Base-by-base conservation (phyloP, 2,797 vertebrate species). In the Dallia pectoralis region DNA sequence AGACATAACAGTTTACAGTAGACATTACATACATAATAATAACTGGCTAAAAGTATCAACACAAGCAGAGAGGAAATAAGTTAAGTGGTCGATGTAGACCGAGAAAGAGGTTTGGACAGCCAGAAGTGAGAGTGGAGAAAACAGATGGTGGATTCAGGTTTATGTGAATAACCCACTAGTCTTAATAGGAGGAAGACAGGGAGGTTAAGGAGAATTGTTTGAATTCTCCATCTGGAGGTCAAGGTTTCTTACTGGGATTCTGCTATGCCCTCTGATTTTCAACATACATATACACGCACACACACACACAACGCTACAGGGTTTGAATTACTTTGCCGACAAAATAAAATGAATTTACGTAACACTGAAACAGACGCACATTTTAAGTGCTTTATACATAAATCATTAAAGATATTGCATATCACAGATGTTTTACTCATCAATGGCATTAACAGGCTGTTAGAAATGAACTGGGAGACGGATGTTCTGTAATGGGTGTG, bases 191-290 rank as follows among this genome's bases (percentile, higher is more conserved):
- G n/a, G 51, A 56, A 48, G 49, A 71, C 49, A 69, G 44, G 69
- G 15, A 51, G 67, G 67, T 74, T 56, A 76, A 47, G 64, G 75
- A 75, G 32, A 67, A 19, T 16, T 64, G 56, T 74, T 47, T 75
- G 71, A 56, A 30, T 32, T 75, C 71, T 78, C 74, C 81, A 85
- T 84, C 77, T 88, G 83, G 73, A 73, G 83, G 82, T 85, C 76
- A 82, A 76, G 72, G 75, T 74, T 73, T 64, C 62, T 65, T 49
- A 64, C 69, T 4, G 9, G 16, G 56, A 67, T 74, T 64, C 44
- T 18, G 40, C 69, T n/a, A 70, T 59, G 69, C 51, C 53, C 33
- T 59, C 15, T n/a, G 53, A 59, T 40, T n/a, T 7, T 27, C 4
- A 33, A 47, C 6, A 44, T 36, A 67, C 65, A 67, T n/a, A 67